These are phyloP conservation scores for Cepphus grylle DNA, from an alignment of 2,113 vertebrate genomes.

Conservation along the genomic window DNA sequence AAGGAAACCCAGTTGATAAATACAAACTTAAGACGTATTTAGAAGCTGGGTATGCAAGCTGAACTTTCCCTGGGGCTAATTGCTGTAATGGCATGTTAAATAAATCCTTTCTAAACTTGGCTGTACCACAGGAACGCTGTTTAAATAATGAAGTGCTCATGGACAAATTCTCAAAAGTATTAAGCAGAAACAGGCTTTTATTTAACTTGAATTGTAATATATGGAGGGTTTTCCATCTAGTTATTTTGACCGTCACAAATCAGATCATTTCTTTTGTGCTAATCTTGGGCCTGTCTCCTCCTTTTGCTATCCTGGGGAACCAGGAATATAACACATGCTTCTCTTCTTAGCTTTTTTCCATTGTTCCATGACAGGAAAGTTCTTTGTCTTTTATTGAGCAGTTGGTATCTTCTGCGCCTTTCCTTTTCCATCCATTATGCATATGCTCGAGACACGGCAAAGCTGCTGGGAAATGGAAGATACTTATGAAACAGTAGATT, in stretches of 20 bases:
- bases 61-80: slow-evolving; percentile 48
- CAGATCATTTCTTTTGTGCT: neutral
- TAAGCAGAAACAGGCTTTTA: slow-evolving; percentile 1
- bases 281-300: neutral
- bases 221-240: neutral
- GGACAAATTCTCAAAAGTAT: slow-evolving; percentile 14
- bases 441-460: neutral
- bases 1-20: neutral
- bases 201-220: slow-evolving; percentile 5
- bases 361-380: neutral
- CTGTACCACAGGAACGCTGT: neutral
- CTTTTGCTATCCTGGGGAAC: neutral
- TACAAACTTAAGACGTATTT: slow-evolving; percentile 34
- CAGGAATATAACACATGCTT: neutral
- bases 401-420: neutral
- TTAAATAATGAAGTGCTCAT: slow-evolving; percentile 39
- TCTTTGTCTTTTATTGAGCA: neutral
- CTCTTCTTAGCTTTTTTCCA: neutral
- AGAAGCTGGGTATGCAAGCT: slow-evolving; percentile 20
- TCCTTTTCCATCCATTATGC: neutral
- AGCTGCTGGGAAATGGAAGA: neutral
- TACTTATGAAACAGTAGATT: neutral
- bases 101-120: slow-evolving; percentile 55
- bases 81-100: slow-evolving; percentile 54
- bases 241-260: neutral